Evolutionary conservation across 2,797 vertebrate species (phyloP), one percentile per base, ranked within the genome.

Genomic region (Anguilla pacifica): DNA sequence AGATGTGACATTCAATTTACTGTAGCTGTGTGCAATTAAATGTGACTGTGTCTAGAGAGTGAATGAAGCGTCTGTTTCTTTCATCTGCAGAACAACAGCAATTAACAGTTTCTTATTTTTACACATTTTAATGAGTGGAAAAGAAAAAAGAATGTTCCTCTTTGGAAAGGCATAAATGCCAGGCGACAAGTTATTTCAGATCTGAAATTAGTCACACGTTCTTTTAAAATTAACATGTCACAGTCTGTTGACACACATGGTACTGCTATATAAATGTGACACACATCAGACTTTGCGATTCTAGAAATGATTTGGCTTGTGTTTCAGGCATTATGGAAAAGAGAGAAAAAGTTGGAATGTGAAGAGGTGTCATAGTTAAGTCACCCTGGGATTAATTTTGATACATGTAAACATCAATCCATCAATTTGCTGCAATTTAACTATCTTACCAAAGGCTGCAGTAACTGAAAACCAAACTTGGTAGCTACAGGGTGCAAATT

Each of bases 91-190:
- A 86, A 83, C 19, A 43, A 19, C 70, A 9, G 77, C 85, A 88
- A 86, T 88, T 83, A 83, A 46, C 74, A 83, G 57, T 88, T 83
- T 86, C 67, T 19, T 39, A 25, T 55, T 88, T 83, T 88, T 70
- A 86, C 88, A 86, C 79, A n/a, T 86, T 88, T 88, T 88, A 88
- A 88, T 84, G 77, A 88, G 84, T 35, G 74, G 43, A 15, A 83
- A 19, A 31, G 28, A 83, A 28, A 46, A 86, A 79, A 83, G 67
- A 85, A 31, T 6, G 55, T 49, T 81, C 51, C 1, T 87, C 72
- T 87, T 61, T 31, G 39, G 43, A 49, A 67, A 64, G 22, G n/a
- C 86, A 87, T 61, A 87, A 61, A 83, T 67, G 10, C 39, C 86
- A 49, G 79, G 39, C 25, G 28, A 31, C 39, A 72, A 86, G 67